phyloP scores from a whole-genome alignment of 2,113 vertebrate genomes.

The Malurus alboscapulatus region DNA sequence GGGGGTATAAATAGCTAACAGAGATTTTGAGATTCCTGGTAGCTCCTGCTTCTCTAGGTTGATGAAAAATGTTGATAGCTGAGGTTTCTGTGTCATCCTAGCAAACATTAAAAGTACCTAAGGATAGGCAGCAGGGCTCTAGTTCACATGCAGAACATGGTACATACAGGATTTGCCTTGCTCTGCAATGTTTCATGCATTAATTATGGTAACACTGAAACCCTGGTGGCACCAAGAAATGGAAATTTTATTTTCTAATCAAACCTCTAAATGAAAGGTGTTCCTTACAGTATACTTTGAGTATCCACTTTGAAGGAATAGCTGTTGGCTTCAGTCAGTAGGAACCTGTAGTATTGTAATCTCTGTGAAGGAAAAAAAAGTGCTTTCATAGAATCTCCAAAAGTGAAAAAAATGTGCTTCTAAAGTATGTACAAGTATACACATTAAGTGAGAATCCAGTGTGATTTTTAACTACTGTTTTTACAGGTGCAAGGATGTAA shows the following conservation, averaged over 20 bases:
- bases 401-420: not conserved
- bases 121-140: not conserved
- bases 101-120: not conserved
- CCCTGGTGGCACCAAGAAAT: not conserved
- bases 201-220: not conserved
- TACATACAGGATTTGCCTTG: not conserved
- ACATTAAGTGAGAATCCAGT: not conserved
- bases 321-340: not conserved
- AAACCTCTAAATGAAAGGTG: not conserved
- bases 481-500: not conserved
- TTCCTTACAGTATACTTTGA: not conserved
- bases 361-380: not conserved
- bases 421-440: not conserved
- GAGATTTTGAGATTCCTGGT: not conserved
- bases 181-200: not conserved
- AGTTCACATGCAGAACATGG: not conserved
- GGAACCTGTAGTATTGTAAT: not conserved
- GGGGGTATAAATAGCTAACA: not conserved
- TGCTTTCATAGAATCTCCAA: not conserved
- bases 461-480: not conserved
- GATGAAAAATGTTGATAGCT: not conserved
- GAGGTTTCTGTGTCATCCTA: not conserved
- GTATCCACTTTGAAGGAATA: not conserved
- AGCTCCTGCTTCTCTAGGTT: not conserved
- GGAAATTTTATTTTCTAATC: not conserved